Percentiles rank a stretch among this genome's conserved stretches.
phyloP scores from a whole-genome alignment of 2,113 vertebrate species.

The Bubo blakistoni region DNA sequence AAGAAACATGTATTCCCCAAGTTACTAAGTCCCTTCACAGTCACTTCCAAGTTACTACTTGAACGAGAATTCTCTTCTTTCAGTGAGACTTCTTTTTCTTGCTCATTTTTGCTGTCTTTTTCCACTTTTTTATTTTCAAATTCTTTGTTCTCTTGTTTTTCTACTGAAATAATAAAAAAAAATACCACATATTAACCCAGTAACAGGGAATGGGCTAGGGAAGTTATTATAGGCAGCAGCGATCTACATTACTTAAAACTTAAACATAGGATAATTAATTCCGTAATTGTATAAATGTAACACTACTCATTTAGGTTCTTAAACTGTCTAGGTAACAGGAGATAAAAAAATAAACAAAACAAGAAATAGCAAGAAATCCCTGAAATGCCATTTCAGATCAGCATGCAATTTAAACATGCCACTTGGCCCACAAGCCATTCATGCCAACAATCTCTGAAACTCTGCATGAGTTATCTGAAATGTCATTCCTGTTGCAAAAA shows the following conservation, averaged over 20 bases:
- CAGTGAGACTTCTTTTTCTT: conserved; percentile 68
- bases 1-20: conserved; percentile 98
- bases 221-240: background rate
- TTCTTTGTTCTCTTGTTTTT: conserved; percentile 64
- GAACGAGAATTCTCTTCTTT: conserved; percentile 63
- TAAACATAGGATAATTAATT: background rate
- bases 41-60: conserved; percentile 50
- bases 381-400: background rate
- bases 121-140: conserved; percentile 75
- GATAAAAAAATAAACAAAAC: background rate
- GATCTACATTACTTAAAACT: background rate
- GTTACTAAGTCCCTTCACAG: conserved; percentile 92
- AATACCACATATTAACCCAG: background rate
- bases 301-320: background rate
- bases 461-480: background rate
- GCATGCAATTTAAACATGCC: background rate
- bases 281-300: background rate
- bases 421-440: background rate
- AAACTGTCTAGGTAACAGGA: background rate
- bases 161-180: conserved; percentile 4
- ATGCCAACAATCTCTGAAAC: background rate
- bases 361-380: background rate
- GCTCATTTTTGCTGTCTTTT: conserved; percentile 74
- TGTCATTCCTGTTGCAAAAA: background rate
- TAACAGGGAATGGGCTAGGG: background rate